These are phyloP conservation scores for Trypoxylus dichotomus DNA, from an alignment of 1,140 invertebrate species.

Conservation along the genomic window DNA sequence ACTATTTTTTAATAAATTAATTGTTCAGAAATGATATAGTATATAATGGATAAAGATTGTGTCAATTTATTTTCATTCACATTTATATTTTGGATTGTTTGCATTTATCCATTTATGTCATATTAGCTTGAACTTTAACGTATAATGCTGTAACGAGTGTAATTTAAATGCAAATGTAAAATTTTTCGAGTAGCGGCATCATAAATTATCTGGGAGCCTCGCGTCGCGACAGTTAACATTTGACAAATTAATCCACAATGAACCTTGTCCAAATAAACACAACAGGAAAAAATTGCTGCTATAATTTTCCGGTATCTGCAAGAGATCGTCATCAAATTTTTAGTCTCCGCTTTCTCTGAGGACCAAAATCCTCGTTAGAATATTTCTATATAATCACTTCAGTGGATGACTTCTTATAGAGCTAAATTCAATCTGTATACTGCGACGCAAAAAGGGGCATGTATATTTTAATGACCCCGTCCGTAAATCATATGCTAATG, in stretches of 20 bases:
- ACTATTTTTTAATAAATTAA: no score
- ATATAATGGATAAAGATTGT: no score
- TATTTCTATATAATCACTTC: background rate
- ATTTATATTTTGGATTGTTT: no score
- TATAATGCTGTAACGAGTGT: background rate
- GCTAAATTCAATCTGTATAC: background rate
- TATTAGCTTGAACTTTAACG: no score
- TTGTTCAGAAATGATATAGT: no score
- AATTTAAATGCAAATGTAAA: background rate
- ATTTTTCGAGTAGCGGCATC: background rate
- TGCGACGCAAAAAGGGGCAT: background rate
- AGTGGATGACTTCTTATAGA: background rate
- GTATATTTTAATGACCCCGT: background rate
- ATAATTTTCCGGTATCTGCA: background rate
- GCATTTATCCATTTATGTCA: no score
- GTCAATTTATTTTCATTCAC: no score
- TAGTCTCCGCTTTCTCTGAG: background rate
- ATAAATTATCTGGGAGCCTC: background rate
- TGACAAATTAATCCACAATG: constrained; percentile 3
- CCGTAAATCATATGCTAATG: background rate
- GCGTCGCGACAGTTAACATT: background rate
- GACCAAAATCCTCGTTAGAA: background rate
- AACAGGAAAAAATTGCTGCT: background rate
- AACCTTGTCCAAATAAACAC: constrained; percentile 1
- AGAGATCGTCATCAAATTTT: background rate